Evolutionary conservation across 2,113 vertebrate genomes (phyloP).

Genomic region (Leucopsar rothschildi): DNA sequence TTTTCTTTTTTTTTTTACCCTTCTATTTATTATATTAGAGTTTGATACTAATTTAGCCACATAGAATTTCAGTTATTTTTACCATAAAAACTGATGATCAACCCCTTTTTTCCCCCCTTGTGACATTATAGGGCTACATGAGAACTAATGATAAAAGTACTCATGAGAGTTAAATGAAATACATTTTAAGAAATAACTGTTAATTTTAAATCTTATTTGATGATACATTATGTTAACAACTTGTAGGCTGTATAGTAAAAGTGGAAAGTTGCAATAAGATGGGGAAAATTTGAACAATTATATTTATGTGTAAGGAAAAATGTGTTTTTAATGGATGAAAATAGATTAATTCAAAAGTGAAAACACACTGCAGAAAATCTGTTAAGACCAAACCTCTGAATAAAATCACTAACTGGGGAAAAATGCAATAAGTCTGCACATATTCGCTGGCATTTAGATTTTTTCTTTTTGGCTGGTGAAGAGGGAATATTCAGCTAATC

Average conservation of each 20-base stretch:
- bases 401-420: neutral
- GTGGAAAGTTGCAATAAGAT: neutral
- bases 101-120: fast-evolving
- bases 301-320: neutral
- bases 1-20: neutral
- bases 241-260: neutral
- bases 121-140: neutral
- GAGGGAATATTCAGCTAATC: neutral
- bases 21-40: neutral
- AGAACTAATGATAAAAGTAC: neutral
- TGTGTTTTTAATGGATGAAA: neutral
- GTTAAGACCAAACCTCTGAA: neutral
- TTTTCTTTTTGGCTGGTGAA: neutral
- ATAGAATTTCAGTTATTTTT: neutral
- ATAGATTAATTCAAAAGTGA: neutral
- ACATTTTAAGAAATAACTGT: neutral
- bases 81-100: neutral
- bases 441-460: neutral
- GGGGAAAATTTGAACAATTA: neutral
- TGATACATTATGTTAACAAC: neutral
- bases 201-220: neutral
- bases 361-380: neutral
- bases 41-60: neutral
- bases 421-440: neutral
- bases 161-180: neutral